Base-by-base conservation (phyloP, 2,113 vertebrate species). In the Tupaia chinensis region DNA sequence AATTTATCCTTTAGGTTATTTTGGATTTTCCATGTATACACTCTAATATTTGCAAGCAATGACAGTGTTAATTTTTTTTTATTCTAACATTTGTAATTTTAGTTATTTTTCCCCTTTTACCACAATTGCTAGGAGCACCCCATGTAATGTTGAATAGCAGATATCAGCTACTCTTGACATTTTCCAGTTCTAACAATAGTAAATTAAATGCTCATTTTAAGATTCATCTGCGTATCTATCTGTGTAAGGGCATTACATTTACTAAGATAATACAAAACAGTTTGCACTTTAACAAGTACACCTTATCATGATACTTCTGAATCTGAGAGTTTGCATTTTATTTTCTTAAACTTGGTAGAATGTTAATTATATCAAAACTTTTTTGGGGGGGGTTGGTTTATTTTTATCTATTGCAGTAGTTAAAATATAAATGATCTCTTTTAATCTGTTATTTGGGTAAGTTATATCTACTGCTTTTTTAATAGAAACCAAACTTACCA, bases 171-270 rank as follows among this genome's bases (percentile, higher is more conserved):
- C 12, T 85, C n/a, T 76, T 53, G 32, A 27, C 68, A 63, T 74
- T 22, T 61, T 79, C n/a, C 25, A 3, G 60, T 70, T 93, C 60
- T 91, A 12, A 96, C 10, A 54, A 69, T 70, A 76, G 27, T 13
- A 77, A 86, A 74, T 89, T 77, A 65, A 66, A 65, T 25, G 29
- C 6, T 54, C 72, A 7, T 15, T 3, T 77, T 83, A 70, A 69
- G 0, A 8, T 74, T 82, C 17, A 23, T 68, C 23, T 89, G 20
- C 29, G 44, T 25, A 23, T 76, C 15, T 70, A 60, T 25, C 20
- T 91, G 86, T 93, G 6, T 84, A 88, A 95, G 32, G 56, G 29
- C 17, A 82, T 56, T 3, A 86, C 68, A 27, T 79, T 87, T 78
- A 53, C 60, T 78, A 82, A 81, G 5, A 19, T 72, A 17, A n/a